Percentiles rank a stretch among this genome's conserved stretches.
Evolutionary conservation across 1,140 invertebrate species (phyloP).

Genomic region (Drosophila ogumai): DNA sequence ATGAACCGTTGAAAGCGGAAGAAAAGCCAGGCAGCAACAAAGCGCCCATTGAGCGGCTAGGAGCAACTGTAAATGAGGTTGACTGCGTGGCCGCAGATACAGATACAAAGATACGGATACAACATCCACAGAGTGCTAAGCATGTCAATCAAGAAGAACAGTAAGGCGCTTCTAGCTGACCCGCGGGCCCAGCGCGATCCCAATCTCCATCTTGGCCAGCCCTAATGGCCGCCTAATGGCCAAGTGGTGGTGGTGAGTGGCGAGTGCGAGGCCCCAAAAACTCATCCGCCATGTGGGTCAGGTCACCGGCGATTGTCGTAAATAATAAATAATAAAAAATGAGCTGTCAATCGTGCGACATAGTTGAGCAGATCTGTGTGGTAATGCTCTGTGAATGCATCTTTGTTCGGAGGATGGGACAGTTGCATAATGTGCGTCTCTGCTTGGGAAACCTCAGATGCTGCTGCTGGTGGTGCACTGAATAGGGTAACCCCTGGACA

Average conservation of each 20-base stretch:
- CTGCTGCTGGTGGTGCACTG: constrained; percentile 27
- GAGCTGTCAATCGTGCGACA: constrained; percentile 56
- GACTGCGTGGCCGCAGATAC: constrained; percentile 33
- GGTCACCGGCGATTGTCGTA: constrained; percentile 55
- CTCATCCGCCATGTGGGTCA: constrained; percentile 67
- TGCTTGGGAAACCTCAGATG: constrained; percentile 19
- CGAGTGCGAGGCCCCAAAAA: constrained; percentile 21
- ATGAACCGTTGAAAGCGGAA: constrained; percentile 81
- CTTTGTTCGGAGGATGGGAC: constrained; percentile 18
- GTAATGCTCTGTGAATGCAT: constrained; percentile 44
- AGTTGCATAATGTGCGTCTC: constrained; percentile 43
- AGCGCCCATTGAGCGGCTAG: constrained; percentile 62
- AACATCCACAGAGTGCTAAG: constrained; percentile 31
- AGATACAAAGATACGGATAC: constrained; percentile 48
- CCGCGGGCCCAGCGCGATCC: constrained; percentile 32
- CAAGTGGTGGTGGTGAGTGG: constrained; percentile 9
- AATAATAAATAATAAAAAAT: constrained; percentile 51
- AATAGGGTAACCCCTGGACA: constrained; percentile 11
- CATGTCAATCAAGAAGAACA: constrained; percentile 76
- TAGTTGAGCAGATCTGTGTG: constrained; percentile 24
- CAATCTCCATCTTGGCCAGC: constrained; percentile 59
- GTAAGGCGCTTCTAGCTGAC: constrained; percentile 63
- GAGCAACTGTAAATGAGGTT: constrained; percentile 78
- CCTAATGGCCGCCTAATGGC: constrained; percentile 71
- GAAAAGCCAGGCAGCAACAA: constrained; percentile 65